These are phyloP conservation scores for Noctilio leporinus DNA, from an alignment of 2,113 vertebrate genomes.

Conservation along the genomic window DNA sequence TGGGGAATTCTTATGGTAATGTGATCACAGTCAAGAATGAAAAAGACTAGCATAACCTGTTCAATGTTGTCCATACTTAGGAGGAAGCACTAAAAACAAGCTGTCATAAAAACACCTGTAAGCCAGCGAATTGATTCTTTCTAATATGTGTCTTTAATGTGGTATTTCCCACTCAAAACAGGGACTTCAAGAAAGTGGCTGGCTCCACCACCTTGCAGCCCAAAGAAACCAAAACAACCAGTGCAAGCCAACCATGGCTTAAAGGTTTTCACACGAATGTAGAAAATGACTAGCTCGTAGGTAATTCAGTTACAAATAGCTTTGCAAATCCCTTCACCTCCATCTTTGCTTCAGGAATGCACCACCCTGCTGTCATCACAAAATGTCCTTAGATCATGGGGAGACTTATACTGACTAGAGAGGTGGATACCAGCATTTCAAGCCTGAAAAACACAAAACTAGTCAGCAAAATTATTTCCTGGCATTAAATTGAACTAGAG, in stretches of 20 bases:
- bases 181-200: background rate
- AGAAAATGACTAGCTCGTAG: background rate
- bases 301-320: background rate
- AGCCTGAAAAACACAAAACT: background rate
- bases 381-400: background rate
- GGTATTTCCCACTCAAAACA: background rate
- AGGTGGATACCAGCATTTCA: background rate
- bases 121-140: background rate
- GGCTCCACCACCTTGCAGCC: background rate
- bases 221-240: background rate
- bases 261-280: background rate
- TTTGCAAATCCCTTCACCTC: background rate
- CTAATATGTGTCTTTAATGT: background rate
- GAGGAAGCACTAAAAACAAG: background rate
- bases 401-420: background rate
- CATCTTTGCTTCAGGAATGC: background rate
- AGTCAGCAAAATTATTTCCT: background rate
- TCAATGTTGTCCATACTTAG: background rate
- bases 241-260: background rate
- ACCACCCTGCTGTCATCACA: background rate
- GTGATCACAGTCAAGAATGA: background rate
- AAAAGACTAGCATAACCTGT: background rate
- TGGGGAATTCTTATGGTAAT: background rate
- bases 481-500: background rate
- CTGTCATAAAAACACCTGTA: background rate